A percentile compares a stretch with the other conserved stretches of the same genome.
Conservation (phyloP, 1,140 invertebrate genomes). For the Atta colombica region DNA sequence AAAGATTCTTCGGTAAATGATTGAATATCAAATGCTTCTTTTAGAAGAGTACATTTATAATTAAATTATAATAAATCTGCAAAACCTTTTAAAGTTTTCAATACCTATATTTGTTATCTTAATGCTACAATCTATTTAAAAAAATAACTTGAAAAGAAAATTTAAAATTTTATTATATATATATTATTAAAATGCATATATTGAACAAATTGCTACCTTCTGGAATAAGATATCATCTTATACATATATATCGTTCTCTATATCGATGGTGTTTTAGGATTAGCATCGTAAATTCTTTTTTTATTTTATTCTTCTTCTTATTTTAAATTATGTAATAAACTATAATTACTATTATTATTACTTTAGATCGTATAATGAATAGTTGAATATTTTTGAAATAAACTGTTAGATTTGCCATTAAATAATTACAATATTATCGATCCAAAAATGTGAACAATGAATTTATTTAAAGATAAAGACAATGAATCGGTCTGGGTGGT, state of each 20-base stretch:
- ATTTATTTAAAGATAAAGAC: neutral
- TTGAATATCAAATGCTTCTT: neutral
- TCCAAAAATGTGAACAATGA: neutral
- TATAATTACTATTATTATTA: neutral
- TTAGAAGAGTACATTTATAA: neutral
- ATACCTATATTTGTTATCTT: neutral
- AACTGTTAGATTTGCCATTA: neutral
- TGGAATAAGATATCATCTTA: neutral
- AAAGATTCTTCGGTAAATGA: neutral
- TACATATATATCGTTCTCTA: too few species aligned
- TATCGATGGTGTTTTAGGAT: neutral
- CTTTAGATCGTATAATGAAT: too few species aligned
- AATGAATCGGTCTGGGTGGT: neutral
- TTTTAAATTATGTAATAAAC: neutral
- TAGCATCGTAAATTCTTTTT: neutral
- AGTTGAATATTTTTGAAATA: neutral
- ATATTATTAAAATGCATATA: neutral
- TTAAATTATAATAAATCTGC: neutral
- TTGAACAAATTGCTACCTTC: neutral
- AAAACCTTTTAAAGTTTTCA: neutral
- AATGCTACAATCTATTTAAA: neutral
- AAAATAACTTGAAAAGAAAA: neutral
- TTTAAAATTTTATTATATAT: neutral
- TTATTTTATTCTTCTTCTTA: neutral
- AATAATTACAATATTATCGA: neutral